phyloP scores from a whole-genome alignment of 1,140 invertebrate genomes.

The Aporrectodea caliginosa region DNA sequence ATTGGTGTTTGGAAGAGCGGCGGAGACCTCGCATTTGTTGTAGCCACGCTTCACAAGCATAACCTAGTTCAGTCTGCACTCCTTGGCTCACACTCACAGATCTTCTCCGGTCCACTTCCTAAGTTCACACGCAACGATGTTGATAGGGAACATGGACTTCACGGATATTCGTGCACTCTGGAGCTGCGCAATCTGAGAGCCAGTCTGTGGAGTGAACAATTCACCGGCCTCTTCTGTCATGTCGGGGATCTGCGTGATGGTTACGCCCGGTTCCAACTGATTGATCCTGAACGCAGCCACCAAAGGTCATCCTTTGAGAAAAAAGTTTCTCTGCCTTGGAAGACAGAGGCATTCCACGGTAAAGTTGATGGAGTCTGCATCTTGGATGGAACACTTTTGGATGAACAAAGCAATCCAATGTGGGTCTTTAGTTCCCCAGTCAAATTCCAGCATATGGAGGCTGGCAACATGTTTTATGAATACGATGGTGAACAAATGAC shows the following conservation, averaged over 20 bases:
- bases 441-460: background rate
- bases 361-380: background rate
- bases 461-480: background rate
- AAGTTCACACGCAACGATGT: background rate
- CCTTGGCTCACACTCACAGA: background rate
- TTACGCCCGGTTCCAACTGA: slow-evolving; percentile 1
- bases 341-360: slow-evolving; percentile 13
- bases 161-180: slow-evolving; percentile 19
- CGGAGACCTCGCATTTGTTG: slow-evolving; percentile 9
- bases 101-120: background rate
- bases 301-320: slow-evolving; percentile 8
- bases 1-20: slow-evolving; percentile 3
- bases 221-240: slow-evolving; percentile 8
- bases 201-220: slow-evolving; percentile 13
- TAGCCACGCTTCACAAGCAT: slow-evolving; percentile 3
- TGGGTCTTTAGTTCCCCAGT: slow-evolving; percentile 1
- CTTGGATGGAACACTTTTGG: slow-evolving; percentile 15
- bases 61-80: slow-evolving; percentile 4
- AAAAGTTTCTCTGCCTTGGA: slow-evolving; percentile 7
- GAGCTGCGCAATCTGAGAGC: slow-evolving; percentile 14
- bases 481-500: background rate
- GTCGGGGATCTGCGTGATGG: background rate
- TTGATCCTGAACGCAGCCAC: slow-evolving; percentile 6
- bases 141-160: slow-evolving; percentile 2
- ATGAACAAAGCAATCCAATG: slow-evolving; percentile 3